These are phyloP conservation scores for Cephus sareptanus DNA, from an alignment of 2,888 invertebrate species.

Conservation along the genomic window DNA sequence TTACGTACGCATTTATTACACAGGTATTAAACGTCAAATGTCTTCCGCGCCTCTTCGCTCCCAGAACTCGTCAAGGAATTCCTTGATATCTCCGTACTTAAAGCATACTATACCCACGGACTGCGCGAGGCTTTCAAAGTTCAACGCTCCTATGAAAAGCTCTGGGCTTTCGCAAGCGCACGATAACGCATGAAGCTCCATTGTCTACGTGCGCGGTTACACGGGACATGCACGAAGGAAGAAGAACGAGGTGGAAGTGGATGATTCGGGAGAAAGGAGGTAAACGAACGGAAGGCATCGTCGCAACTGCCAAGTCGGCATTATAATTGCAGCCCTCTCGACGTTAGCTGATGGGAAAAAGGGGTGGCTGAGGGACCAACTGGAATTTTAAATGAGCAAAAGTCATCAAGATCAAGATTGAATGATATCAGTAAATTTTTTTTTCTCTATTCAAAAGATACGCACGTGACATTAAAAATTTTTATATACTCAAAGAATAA, in stretches of 20 bases:
- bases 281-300: neutral
- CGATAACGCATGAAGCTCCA: neutral
- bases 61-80: neutral
- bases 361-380: neutral
- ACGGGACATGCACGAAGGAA: neutral
- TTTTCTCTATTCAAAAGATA: neutral
- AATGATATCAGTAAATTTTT: neutral
- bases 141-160: neutral
- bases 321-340: slow-evolving; percentile 17
- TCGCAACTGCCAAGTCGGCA: neutral
- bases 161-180: neutral
- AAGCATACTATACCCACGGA: neutral
- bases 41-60: neutral
- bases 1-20: neutral
- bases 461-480: neutral
- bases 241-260: neutral
- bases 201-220: neutral
- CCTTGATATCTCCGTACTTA: neutral
- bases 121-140: neutral
- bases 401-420: neutral
- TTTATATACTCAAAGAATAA: neutral
- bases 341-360: neutral
- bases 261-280: neutral
- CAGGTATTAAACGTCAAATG: neutral
- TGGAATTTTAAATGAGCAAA: neutral